Percentiles rank a stretch among this genome's conserved stretches.
Conservation (phyloP, 2,113 vertebrate species). For the Glaucidium brasilianum region DNA sequence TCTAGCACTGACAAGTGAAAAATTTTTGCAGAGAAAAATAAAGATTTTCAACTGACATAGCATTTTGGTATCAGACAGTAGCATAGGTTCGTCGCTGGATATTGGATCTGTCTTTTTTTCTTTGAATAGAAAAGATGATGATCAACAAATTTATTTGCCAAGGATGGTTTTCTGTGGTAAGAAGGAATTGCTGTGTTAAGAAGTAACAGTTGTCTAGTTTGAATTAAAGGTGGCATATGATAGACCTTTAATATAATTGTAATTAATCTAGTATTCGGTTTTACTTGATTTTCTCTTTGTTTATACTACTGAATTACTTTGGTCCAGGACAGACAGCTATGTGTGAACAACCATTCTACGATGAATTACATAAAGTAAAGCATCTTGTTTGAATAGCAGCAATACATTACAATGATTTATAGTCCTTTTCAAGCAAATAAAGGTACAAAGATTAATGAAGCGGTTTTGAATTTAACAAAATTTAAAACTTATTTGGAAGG, state of each 20-base stretch:
- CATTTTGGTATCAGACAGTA: background rate
- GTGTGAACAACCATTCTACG: background rate
- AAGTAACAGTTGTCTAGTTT: background rate
- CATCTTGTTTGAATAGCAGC: conserved; percentile 12
- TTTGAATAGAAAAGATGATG: background rate
- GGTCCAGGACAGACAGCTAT: background rate
- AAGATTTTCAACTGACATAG: background rate
- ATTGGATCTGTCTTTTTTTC: background rate
- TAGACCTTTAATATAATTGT: background rate
- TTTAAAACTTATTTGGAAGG: background rate
- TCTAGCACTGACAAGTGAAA: background rate
- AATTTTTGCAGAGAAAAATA: background rate
- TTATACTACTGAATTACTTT: background rate
- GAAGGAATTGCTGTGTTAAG: background rate
- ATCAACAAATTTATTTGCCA: background rate
- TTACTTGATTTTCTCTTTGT: background rate
- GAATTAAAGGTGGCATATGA: background rate
- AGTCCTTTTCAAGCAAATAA: conserved; percentile 22
- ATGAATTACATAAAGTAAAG: conserved; percentile 33
- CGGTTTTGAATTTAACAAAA: background rate
- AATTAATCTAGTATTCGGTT: conserved; percentile 20
- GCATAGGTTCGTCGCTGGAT: background rate
- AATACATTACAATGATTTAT: conserved; percentile 26
- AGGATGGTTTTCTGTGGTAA: background rate
- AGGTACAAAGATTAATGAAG: conserved; percentile 25